Evolutionary conservation across 2,113 vertebrate genomes (phyloP), one percentile per base, ranked within the genome.

Genomic region (Sylvia atricapilla): DNA sequence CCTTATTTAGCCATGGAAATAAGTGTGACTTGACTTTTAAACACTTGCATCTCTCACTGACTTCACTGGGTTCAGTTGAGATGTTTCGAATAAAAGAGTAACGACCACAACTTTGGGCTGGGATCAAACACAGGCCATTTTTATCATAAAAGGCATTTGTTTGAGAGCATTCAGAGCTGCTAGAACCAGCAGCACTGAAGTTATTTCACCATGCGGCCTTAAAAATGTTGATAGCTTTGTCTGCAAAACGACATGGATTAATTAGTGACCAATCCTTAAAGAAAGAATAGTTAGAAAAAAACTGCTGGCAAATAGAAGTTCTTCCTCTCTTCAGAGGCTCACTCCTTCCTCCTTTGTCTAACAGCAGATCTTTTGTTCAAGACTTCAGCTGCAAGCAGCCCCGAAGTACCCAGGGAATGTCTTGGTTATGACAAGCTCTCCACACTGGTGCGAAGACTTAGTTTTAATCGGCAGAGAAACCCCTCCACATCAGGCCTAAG

Each of bases 101-200:
- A 84, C 7, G 14, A 78, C 68, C 82, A 77, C 79, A 90, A 1
- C 56, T 41, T 85, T 60, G 76, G 72, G 88, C 68, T 78, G 85
- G 88, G 68, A 94, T 52, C 69, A 89, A 84, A 66, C 88, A 52
- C 37, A 41, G 64, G 39, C n/a, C 73, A 19, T 68, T 94, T 94
- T 95, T 79, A 89, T 97, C 95, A 93, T 93, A 90, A 92, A 94
- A 97, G 95, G 93, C 76, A 87, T 93, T 95, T 95, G 89, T 93
- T 19, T 90, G 81, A 88, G 95, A 92, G 93, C 55, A 41, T 43
- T 91, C 47, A 41, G 55, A 75, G 33, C 53, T 77, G 66, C 72
- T 94, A 67, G 44, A 81, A 92, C 56, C 75, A 62, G 64, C 9
- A 31, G 70, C 84, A 75, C 20, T 41, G 19, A 28, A 80, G 79